These are phyloP conservation scores for Caenorhabditis panamensis DNA, from an alignment of 2,888 invertebrate genomes.

Conservation along the genomic window DNA sequence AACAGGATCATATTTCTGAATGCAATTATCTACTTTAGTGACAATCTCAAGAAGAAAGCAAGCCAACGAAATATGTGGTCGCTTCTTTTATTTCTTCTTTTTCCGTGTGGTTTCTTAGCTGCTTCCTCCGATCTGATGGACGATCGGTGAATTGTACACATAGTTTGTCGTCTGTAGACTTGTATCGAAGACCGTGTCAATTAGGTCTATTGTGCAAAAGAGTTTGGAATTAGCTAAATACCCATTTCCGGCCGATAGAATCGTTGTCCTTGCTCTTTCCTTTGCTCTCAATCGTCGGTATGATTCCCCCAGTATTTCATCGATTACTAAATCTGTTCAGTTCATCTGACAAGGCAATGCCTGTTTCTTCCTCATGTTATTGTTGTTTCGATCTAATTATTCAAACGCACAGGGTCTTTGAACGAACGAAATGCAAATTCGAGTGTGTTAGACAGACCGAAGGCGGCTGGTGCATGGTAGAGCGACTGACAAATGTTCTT, in stretches of 20 bases:
- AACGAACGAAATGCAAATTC: slow-evolving; percentile 57
- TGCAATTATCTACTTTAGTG: slow-evolving; percentile 57
- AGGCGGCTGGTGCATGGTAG: slow-evolving; percentile 38
- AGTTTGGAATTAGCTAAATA: background rate
- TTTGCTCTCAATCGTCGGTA: background rate
- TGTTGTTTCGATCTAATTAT: slow-evolving; percentile 48
- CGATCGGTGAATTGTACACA: background rate
- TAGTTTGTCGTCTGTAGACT: background rate
- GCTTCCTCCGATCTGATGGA: background rate
- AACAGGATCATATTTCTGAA: slow-evolving; percentile 59
- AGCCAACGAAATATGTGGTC: slow-evolving; percentile 32
- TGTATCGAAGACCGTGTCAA: background rate
- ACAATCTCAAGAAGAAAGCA: slow-evolving; percentile 33
- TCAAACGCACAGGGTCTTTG: slow-evolving; percentile 51
- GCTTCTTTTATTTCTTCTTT: slow-evolving; percentile 43
- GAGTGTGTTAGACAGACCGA: slow-evolving; percentile 47
- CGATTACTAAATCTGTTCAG: slow-evolving; percentile 21
- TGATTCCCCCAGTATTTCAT: background rate
- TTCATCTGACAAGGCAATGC: slow-evolving; percentile 11
- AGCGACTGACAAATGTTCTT: slow-evolving; percentile 54
- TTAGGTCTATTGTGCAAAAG: slow-evolving; percentile 12
- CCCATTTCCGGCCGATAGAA: background rate
- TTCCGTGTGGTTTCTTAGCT: background rate
- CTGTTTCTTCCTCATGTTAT: slow-evolving; percentile 34
- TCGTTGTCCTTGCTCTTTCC: background rate